A percentile compares a stretch with the other conserved stretches of the same genome.
phyloP scores from a whole-genome alignment of 2,113 vertebrate genomes.

The Myanophis thanlyinensis region DNA sequence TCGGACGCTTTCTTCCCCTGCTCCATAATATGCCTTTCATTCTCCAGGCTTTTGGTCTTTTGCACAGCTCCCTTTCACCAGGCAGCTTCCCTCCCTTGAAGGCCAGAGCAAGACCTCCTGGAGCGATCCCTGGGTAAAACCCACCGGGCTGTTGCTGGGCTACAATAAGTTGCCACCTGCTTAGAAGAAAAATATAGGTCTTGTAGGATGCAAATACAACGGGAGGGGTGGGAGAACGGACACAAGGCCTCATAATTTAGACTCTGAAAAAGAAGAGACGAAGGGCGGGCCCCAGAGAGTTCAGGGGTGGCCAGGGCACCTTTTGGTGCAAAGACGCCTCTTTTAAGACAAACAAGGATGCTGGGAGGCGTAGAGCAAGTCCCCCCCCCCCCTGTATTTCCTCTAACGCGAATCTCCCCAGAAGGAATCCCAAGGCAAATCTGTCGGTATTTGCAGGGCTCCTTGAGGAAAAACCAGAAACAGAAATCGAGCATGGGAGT shows the following conservation, averaged over 20 bases:
- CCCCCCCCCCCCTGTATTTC: constrained; percentile 19
- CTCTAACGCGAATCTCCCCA: not conserved
- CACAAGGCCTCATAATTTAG: not conserved
- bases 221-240: not conserved
- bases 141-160: not conserved
- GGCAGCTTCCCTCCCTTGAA: not conserved
- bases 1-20: not conserved
- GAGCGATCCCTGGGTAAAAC: not conserved
- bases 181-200: constrained; percentile 24
- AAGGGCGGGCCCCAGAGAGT: not conserved
- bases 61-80: not conserved
- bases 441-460: not conserved
- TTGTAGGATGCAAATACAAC: constrained; percentile 48
- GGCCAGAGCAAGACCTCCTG: not conserved
- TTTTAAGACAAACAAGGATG: not conserved
- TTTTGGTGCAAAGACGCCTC: not conserved
- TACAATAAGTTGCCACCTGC: not conserved
- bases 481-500: constrained; percentile 15
- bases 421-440: not conserved
- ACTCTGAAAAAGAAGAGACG: not conserved
- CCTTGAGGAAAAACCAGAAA: not conserved
- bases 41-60: not conserved
- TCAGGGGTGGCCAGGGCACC: not conserved
- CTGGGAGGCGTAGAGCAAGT: not conserved
- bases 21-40: fast-evolving